Percentiles rank a stretch among this genome's conserved stretches.
These are phyloP conservation scores for Lagorchestes hirsutus DNA, from an alignment of 2,797 vertebrate species.

Conservation along the genomic window DNA sequence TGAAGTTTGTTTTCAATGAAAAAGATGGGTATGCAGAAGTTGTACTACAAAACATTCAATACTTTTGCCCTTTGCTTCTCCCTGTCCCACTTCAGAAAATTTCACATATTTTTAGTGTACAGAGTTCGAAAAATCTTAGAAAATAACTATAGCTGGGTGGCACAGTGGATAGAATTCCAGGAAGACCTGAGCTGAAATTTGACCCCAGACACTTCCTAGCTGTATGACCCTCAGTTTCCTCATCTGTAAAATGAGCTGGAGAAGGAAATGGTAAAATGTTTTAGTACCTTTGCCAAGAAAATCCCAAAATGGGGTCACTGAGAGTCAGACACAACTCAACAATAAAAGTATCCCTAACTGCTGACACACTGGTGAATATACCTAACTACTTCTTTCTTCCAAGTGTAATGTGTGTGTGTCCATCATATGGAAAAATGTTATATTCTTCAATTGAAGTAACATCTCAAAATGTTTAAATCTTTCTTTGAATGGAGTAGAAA, in stretches of 20 bases:
- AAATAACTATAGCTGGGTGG: not conserved
- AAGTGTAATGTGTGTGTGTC: not conserved
- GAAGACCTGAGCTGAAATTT: not conserved
- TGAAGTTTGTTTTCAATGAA: not conserved
- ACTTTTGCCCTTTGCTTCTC: not conserved
- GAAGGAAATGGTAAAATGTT: not conserved
- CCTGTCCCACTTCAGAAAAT: not conserved
- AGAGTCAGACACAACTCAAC: not conserved
- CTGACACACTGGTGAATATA: not conserved
- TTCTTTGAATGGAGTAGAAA: not conserved
- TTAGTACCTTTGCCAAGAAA: too few species aligned
- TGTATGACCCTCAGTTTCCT: not conserved
- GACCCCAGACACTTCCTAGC: not conserved
- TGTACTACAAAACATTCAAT: not conserved
- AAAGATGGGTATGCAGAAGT: not conserved
- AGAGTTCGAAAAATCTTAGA: not conserved
- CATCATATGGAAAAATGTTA: not conserved
- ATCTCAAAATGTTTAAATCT: not conserved
- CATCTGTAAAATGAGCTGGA: not conserved
- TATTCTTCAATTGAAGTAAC: not conserved
- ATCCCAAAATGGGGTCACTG: not conserved
- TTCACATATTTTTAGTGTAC: not conserved
- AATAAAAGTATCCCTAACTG: not conserved
- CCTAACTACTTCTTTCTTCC: not conserved
- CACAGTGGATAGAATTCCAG: not conserved